phyloP scores from a whole-genome alignment of 2,888 invertebrate species.

The Luffia ferchaultella region DNA sequence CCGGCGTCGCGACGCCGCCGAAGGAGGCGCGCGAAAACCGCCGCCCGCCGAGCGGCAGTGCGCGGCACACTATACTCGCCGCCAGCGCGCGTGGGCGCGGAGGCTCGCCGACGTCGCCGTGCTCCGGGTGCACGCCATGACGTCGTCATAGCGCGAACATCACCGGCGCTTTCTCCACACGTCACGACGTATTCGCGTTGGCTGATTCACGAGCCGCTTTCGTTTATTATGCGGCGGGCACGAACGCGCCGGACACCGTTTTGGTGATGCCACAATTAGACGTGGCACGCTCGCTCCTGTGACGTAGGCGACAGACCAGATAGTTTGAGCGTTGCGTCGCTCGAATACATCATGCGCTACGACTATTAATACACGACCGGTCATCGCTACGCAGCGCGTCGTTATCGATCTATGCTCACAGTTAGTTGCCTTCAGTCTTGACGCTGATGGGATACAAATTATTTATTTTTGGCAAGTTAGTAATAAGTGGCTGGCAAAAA shows the following conservation, averaged over 20 bases:
- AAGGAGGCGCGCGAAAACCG: constrained; percentile 62
- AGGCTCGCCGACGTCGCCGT: constrained; percentile 35
- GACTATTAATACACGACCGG: constrained; percentile 42
- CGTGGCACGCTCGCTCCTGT: constrained; percentile 43
- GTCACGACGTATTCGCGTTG: constrained; percentile 7
- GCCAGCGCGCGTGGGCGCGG: constrained; percentile 37
- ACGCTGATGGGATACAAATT: neutral
- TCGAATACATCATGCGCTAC: constrained; percentile 42
- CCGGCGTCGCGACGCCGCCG: constrained; percentile 42
- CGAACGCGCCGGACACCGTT: constrained; percentile 33
- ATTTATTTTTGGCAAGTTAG: neutral
- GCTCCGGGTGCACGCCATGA: constrained; percentile 22
- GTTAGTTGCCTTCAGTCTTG: neutral
- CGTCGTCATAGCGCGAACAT: constrained; percentile 23
- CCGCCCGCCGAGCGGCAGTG: constrained; percentile 52
- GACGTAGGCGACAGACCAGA: constrained; percentile 46
- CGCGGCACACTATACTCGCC: constrained; percentile 27
- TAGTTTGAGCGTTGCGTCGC: constrained; percentile 47
- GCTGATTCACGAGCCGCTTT: constrained; percentile 51
- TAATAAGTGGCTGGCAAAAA: neutral
- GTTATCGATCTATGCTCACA: neutral
- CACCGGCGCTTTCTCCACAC: constrained; percentile 13
- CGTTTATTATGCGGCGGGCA: constrained; percentile 28
- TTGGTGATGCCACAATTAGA: constrained; percentile 60
- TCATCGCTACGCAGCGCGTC: constrained; percentile 36